Conservation (phyloP, 2,113 vertebrate species). For the Myotis brandtii region DNA sequence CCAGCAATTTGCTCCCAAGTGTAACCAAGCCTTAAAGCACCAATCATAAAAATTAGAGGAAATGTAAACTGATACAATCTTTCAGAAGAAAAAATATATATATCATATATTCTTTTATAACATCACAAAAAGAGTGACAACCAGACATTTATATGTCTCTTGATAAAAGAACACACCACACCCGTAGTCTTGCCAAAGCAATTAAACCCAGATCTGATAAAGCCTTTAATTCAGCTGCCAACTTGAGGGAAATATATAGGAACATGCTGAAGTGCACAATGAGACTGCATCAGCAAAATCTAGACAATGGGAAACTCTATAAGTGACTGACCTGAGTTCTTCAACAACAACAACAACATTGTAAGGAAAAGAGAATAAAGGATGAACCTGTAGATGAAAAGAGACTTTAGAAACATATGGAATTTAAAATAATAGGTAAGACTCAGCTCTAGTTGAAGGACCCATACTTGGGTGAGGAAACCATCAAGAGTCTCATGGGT, state of each 20-base stretch:
- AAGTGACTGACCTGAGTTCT: neutral
- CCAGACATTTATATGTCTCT: neutral
- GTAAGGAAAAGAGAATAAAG: neutral
- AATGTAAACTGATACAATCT: neutral
- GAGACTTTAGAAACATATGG: neutral
- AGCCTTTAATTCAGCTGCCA: neutral
- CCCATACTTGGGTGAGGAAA: neutral
- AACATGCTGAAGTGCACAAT: neutral
- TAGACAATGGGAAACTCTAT: neutral
- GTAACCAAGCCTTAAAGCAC: neutral
- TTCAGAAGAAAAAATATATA: neutral
- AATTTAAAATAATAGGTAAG: conserved; percentile 40
- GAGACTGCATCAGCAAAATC: conserved; percentile 26
- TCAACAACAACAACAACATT: neutral
- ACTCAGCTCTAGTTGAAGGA: neutral
- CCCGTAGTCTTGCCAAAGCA: neutral
- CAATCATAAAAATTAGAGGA: neutral
- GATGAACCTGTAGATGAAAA: neutral
- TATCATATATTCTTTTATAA: neutral
- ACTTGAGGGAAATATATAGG: neutral
- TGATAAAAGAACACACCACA: conserved; percentile 14
- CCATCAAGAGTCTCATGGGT: neutral
- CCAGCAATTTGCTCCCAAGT: neutral
- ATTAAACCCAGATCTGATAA: conserved; percentile 6
- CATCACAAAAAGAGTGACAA: conserved; percentile 13